Base-by-base conservation (phyloP, 1,140 invertebrate genomes). In the Hypsibius dujardini region DNA sequence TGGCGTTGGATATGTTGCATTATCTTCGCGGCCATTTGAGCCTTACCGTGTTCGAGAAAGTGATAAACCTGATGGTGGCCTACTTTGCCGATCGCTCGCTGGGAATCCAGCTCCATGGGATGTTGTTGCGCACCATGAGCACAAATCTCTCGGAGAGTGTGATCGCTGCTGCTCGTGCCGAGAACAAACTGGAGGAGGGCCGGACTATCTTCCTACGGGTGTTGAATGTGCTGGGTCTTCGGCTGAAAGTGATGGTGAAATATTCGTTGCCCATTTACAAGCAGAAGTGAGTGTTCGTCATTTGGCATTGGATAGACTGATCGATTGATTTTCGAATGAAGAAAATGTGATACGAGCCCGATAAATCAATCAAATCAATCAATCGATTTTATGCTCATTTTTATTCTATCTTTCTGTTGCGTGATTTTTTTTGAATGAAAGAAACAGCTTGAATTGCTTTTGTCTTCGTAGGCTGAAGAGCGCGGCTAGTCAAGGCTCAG, bases 101-200 rank as follows among this genome's bases (percentile, higher is more conserved):
- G 12, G 62, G 62, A 42, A 15, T 67, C 12, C 12, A 7, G 12
- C 62, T 15, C 3, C 62, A 67, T 42, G 3, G 12, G 62, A 67
- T 15, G 12, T 7, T 67, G 3, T 42, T 67, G 12, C 62, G 62
- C 3, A 67, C 62, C 3, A 45, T 67, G 12, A 67, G 12, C 42
- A 15, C 62, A 12, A 67, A 12, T n/a, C 50, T 56, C 62, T 12
- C 62, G 12, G 62, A 67, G 3, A 42, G 12, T 42, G 45, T 67
- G 12, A 45, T 67, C 45, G 12, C 7, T 12, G 45, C 12, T 7
- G 62, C 62, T 15, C 12, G 42, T 7, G 62, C 12, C 12, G 62
- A 67, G 42, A 67, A 67, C 3, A 67, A 67, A 42, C 62, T 67
- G 62, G 62, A 67, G 42, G 62, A 67, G 42, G 12, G 62, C 42